Evolutionary conservation across 53 echinoderm and acorn worm species (phyloP).

Genomic region (Luidia sarsii): DNA sequence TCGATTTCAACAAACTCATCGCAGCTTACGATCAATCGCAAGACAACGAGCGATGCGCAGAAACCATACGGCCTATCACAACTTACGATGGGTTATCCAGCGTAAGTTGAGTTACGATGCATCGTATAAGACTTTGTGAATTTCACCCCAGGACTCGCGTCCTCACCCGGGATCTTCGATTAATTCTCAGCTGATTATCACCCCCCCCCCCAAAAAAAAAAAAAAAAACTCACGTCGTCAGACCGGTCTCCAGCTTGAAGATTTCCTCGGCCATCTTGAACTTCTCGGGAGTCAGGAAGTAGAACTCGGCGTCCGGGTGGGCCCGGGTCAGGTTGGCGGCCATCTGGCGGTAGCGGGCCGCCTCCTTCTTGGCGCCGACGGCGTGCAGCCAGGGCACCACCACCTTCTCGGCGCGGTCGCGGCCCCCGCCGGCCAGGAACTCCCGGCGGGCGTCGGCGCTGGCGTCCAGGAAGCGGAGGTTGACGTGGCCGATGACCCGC

Average conservation of each 20-base stretch:
- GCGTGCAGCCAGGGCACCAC: constrained; percentile 78
- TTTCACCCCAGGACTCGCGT: too few relatives aligned
- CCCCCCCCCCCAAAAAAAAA: too few relatives aligned
- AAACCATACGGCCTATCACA: too few relatives aligned
- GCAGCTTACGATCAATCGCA: too few relatives aligned
- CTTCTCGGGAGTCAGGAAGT: constrained; percentile 64
- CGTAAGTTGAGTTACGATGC: too few relatives aligned
- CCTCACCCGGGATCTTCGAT: too few relatives aligned
- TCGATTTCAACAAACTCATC: too few relatives aligned
- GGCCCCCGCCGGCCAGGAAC: constrained; percentile 49
- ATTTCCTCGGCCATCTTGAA: constrained; percentile 66
- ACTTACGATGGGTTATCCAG: too few relatives aligned
- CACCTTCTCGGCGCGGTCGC: constrained; percentile 61
- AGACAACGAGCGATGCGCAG: too few relatives aligned
- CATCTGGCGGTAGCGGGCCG: constrained; percentile 49
- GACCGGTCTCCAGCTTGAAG: constrained; percentile 73
- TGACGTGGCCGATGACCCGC: constrained; percentile 85
- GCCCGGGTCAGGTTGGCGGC: constrained; percentile 62
- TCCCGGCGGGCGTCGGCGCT: constrained; percentile 65
- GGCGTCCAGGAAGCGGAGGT: constrained; percentile 68
- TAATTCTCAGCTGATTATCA: too few relatives aligned
- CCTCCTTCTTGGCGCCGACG: constrained; percentile 46
- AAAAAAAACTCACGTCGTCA: constrained; percentile 68
- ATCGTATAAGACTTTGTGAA: too few relatives aligned
- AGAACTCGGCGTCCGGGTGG: constrained; percentile 67